Evolutionary conservation across 2,113 vertebrate genomes (phyloP).

Genomic region (Orthonyx spaldingii): DNA sequence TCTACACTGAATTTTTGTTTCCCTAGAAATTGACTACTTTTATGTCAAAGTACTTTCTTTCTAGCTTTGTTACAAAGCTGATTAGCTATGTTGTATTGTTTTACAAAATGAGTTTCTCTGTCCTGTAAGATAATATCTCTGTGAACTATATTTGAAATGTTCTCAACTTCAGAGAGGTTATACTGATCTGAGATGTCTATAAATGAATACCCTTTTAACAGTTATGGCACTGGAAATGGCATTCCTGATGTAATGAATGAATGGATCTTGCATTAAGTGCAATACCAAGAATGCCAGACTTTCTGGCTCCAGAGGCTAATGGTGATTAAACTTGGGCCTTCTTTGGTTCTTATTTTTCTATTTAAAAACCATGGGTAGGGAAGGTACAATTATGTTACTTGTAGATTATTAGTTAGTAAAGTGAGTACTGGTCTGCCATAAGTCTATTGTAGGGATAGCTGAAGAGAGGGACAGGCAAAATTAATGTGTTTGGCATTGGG

Average conservation of each 20-base stretch:
- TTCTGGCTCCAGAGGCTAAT: not conserved
- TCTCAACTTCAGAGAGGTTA: not conserved
- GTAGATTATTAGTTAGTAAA: not conserved
- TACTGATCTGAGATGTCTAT: not conserved
- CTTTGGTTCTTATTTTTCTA: not conserved
- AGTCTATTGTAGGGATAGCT: not conserved
- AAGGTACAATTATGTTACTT: not conserved
- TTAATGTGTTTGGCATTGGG: not conserved
- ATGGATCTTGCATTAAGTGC: not conserved
- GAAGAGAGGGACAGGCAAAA: not conserved
- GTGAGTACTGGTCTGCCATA: not conserved
- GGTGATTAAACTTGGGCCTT: not conserved
- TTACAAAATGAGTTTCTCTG: not conserved
- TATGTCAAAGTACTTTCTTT: not conserved
- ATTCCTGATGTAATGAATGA: not conserved
- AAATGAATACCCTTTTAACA: not conserved
- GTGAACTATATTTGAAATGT: not conserved
- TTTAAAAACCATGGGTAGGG: not conserved
- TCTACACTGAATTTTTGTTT: not conserved
- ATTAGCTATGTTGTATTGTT: not conserved
- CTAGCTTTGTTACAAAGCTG: not conserved
- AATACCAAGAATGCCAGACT: not conserved
- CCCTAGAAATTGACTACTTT: not conserved
- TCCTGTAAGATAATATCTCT: not conserved
- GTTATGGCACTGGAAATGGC: not conserved